Percentiles rank a stretch among this genome's conserved stretches.
phyloP scores from a whole-genome alignment of 1,140 invertebrate species.

The Telenomus remus region DNA sequence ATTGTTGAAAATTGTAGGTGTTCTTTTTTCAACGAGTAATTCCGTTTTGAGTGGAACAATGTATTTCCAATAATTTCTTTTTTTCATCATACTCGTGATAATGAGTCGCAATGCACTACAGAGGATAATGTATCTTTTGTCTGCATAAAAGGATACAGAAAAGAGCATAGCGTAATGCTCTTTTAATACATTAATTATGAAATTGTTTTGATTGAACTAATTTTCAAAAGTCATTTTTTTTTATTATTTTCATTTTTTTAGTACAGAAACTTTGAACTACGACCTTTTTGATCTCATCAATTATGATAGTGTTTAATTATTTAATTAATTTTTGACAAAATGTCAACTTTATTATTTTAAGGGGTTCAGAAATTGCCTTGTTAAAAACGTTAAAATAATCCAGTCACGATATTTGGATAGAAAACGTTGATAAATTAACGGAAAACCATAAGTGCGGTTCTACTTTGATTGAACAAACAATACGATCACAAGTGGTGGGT shows the following conservation, averaged over 20 bases:
- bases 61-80: constrained; percentile 21
- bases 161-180: not conserved
- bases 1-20: constrained; percentile 12
- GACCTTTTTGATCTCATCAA: not conserved
- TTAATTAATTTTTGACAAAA: too few species aligned
- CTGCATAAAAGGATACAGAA: constrained; percentile 3
- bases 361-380: too few species aligned
- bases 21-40: constrained; percentile 1
- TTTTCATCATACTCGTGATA: not conserved
- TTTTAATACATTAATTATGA: constrained; percentile 18
- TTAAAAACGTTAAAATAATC: too few species aligned
- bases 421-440: constrained; percentile 2
- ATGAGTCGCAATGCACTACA: constrained; percentile 1
- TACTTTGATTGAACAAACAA: constrained; percentile 14
- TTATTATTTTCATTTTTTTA: constrained; percentile 14
- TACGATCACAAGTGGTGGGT: too few species aligned
- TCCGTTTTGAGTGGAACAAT: constrained; percentile 7
- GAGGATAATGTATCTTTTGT: constrained; percentile 19
- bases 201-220: not conserved
- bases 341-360: too few species aligned
- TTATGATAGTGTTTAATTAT: too few species aligned
- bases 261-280: constrained; percentile 3
- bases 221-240: not conserved
- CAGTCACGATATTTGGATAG: not conserved
- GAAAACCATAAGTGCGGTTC: not conserved